Percentiles rank a stretch among this genome's conserved stretches.
phyloP scores from a whole-genome alignment of 2,113 vertebrate genomes.

The Cricetomys ansorgei region DNA sequence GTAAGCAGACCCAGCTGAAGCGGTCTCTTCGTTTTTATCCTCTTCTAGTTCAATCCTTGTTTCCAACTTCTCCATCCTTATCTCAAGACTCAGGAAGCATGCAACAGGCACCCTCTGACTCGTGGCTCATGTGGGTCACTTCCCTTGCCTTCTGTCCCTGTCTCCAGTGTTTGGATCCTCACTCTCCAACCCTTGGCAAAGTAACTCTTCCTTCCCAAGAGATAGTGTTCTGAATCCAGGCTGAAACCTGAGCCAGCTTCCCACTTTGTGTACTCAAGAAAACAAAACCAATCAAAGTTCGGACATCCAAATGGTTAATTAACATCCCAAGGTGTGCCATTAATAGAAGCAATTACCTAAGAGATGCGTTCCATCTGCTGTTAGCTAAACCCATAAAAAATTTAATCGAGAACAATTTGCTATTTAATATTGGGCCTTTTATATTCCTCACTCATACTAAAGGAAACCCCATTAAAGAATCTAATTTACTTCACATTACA shows the following conservation, averaged over 20 bases:
- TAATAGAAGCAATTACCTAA: constrained; percentile 82
- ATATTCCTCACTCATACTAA: constrained; percentile 74
- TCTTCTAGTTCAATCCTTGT: not conserved
- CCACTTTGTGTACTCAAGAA: constrained; percentile 54
- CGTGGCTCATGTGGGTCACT: too few species aligned
- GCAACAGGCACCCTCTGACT: too few species aligned
- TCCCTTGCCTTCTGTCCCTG: accelerated
- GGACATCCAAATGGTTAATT: constrained; percentile 78
- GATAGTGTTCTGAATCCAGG: not conserved
- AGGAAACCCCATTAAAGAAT: constrained; percentile 83
- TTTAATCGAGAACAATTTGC: constrained; percentile 86
- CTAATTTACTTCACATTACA: constrained; percentile 73
- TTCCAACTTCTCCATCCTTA: accelerated
- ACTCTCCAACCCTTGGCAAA: not conserved
- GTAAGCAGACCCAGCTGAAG: accelerated
- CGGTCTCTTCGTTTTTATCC: not conserved
- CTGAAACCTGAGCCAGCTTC: not conserved
- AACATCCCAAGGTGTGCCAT: constrained; percentile 79
- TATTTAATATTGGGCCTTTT: constrained; percentile 82
- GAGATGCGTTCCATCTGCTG: constrained; percentile 77
- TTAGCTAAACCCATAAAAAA: constrained; percentile 80
- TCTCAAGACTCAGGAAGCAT: accelerated
- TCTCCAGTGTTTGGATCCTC: too few species aligned
- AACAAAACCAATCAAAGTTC: constrained; percentile 73
- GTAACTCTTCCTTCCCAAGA: not conserved